phyloP scores from a whole-genome alignment of 2,113 vertebrate genomes.

The Caracal caracal region DNA sequence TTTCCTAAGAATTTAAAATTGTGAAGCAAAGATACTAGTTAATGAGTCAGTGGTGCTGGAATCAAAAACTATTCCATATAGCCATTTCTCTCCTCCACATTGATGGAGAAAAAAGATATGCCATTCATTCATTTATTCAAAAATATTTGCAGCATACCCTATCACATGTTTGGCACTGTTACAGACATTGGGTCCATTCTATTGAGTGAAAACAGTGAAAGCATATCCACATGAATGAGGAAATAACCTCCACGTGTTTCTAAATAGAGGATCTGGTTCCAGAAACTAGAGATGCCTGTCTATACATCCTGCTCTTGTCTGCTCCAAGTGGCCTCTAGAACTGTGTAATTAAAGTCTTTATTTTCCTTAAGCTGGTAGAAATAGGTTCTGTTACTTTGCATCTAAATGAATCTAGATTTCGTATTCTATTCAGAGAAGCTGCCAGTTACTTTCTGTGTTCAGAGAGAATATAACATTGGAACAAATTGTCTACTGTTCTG shows the following conservation, averaged over 20 bases:
- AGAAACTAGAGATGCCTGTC: neutral
- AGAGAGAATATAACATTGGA: conserved; percentile 40
- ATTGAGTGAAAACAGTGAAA: neutral
- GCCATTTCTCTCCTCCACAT: neutral
- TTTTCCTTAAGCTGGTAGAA: conserved; percentile 43
- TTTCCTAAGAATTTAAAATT: conserved; percentile 18
- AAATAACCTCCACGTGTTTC: neutral
- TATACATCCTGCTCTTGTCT: neutral
- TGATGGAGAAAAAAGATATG: neutral
- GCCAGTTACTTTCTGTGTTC: neutral
- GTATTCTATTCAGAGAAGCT: conserved; percentile 33
- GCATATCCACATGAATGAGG: neutral
- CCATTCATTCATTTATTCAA: neutral
- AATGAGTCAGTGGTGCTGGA: neutral
- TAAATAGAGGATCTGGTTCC: neutral
- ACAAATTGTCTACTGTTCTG: conserved; percentile 1
- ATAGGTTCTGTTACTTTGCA: conserved; percentile 45
- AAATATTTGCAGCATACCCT: neutral
- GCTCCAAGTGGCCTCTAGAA: neutral
- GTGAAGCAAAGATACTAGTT: neutral
- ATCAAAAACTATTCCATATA: neutral
- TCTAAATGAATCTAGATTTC: conserved; percentile 43
- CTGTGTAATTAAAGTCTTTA: neutral
- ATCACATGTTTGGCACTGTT: neutral
- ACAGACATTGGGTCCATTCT: neutral